A percentile compares a stretch with the other conserved stretches of the same genome.
These are phyloP conservation scores for Cossypha dichroa DNA, from an alignment of 2,797 vertebrate species.

Conservation along the genomic window DNA sequence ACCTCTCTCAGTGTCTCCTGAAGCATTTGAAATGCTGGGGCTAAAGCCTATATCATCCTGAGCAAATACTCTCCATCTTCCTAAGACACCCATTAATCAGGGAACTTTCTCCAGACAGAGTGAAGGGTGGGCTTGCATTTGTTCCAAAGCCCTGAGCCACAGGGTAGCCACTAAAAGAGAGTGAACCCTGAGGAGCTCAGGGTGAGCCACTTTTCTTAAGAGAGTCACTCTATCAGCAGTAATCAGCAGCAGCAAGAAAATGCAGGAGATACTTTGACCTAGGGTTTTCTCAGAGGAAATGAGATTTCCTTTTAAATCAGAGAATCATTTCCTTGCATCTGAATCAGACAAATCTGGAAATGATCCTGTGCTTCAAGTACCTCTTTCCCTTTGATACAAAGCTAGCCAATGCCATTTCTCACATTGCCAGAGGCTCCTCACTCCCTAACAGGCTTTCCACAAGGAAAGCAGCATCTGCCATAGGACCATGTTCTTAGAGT, in stretches of 20 bases:
- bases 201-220: not conserved
- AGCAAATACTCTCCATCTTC: not conserved
- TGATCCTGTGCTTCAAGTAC: not conserved
- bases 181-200: not conserved
- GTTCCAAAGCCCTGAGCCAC: not conserved
- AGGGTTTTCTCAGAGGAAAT: not conserved
- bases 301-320: not conserved
- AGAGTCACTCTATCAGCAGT: not conserved
- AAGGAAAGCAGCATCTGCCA: not conserved
- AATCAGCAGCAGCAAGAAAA: conserved; percentile 1
- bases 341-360: not conserved
- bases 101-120: not conserved
- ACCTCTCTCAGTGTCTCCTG: not conserved
- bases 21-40: not conserved
- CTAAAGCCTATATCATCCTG: not conserved
- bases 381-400: not conserved
- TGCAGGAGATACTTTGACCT: not conserved
- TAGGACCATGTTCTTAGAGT: not conserved
- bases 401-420: not conserved
- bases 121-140: not conserved
- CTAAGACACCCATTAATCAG: not conserved
- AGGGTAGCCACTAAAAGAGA: not conserved
- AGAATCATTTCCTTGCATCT: not conserved
- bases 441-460: not conserved
- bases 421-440: not conserved